Base-by-base conservation (phyloP, 1,140 invertebrate genomes). In the Papilio machaon region DNA sequence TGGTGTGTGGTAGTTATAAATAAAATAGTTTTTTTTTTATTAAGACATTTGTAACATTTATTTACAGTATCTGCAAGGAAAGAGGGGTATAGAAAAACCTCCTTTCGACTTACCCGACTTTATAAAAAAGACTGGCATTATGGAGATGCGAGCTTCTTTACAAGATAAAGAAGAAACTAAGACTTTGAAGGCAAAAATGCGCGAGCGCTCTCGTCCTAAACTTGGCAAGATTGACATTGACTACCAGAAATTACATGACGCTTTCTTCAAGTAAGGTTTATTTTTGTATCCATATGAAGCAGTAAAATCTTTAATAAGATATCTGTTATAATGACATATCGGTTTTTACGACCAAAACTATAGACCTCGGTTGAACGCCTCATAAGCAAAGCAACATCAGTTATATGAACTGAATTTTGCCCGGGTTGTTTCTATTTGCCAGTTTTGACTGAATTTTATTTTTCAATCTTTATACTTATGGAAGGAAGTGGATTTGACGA, bases 211-310 rank as follows among this genome's bases (percentile, higher is more conserved):
- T 1, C 95, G 99, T 47, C 99, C 99, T 0, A 99, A 99, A 94
- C 96, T 99, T 87, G 99, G 99, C 11, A 99, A 99, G 95, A 99
- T 99, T 85, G 99, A 99, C 91, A 99, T 99, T 86, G 99, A 99
- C 95, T 99, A 99, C 94, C 99, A 99, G 93, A 99, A 99, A 91
- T 94, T 99, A 47, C 99, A 99, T 89, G 99, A 99, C 92, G 99
- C 99, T 0, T 99, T 99, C 94, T 99, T 99, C 95, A 99, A 99
- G 95, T 96, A 89, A 95, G 95, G 91, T 76, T 54, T 70, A 54
- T 54, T 67, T 75, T 52, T 67, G 15, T 54, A 54, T 54, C 38
- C 38, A 43, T 6, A 6, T 43, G 7, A 43, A 43, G 4, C 4
- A 7, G 38, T 43, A 7, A 43, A 43, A 43, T 43, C 38, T 6